Evolutionary conservation across 2,888 invertebrate species (phyloP).

Genomic region (Nephrotoma guestfalica): DNA sequence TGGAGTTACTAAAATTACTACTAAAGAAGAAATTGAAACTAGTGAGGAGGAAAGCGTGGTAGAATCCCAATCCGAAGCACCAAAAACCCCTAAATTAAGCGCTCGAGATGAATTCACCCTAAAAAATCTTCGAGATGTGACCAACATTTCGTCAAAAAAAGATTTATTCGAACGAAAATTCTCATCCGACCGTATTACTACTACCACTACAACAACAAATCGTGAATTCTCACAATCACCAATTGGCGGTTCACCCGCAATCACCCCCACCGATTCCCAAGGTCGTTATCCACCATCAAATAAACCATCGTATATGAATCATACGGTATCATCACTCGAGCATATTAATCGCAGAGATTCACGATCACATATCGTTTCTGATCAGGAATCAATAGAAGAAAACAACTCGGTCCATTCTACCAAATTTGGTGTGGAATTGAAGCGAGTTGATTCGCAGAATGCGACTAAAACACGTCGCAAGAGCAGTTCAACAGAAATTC

Average conservation of each 20-base stretch:
- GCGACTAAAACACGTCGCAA: slow-evolving; percentile 34
- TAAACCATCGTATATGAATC: slow-evolving; percentile 31
- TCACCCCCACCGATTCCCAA: slow-evolving; percentile 33
- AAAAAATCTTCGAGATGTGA: slow-evolving; percentile 8
- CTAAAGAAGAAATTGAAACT: slow-evolving; percentile 11
- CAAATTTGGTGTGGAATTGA: slow-evolving; percentile 54
- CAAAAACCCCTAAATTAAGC: background rate
- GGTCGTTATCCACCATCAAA: slow-evolving; percentile 20
- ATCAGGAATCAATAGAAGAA: slow-evolving; percentile 16
- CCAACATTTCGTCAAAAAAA: slow-evolving; percentile 19
- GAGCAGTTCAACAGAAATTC: slow-evolving; percentile 33
- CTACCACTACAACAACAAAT: background rate
- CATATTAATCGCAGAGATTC: slow-evolving; percentile 23
- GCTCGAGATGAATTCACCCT: background rate
- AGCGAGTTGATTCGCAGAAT: slow-evolving; percentile 39
- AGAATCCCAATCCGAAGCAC: background rate
- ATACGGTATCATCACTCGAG: slow-evolving; percentile 29
- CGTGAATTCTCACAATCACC: slow-evolving; percentile 7
- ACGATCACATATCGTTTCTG: background rate
- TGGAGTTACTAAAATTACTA: slow-evolving; percentile 22
- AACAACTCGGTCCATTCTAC: slow-evolving; percentile 36
- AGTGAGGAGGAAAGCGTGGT: background rate
- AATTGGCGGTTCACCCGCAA: slow-evolving; percentile 13
- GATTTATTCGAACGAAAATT: slow-evolving; percentile 14
- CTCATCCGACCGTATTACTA: slow-evolving; percentile 17